phyloP scores from a whole-genome alignment of 2,888 invertebrate genomes.

The Polymixis lichenea region DNA sequence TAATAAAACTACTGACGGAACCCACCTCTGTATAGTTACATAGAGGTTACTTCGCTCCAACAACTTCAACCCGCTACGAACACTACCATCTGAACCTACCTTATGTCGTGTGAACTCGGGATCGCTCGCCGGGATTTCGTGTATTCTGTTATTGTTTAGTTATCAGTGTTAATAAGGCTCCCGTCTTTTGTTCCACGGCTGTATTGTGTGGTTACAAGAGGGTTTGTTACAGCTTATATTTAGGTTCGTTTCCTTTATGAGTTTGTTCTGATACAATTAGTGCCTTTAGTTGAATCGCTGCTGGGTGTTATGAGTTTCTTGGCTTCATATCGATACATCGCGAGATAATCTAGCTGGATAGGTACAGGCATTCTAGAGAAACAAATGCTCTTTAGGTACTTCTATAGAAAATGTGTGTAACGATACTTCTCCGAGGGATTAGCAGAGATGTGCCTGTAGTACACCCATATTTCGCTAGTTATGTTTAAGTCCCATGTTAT shows the following conservation, averaged over 20 bases:
- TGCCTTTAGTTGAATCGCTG: constrained; percentile 1
- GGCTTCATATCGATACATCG: neutral
- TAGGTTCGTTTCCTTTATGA: constrained; percentile 12
- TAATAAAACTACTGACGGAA: neutral
- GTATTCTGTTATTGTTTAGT: constrained; percentile 57
- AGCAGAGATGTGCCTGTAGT: too few species aligned
- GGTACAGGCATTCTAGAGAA: neutral
- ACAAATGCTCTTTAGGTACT: neutral
- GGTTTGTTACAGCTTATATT: constrained; percentile 49
- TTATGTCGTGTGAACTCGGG: constrained; percentile 21
- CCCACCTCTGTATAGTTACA: neutral
- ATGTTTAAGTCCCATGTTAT: too few species aligned
- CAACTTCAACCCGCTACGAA: neutral
- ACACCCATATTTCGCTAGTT: too few species aligned
- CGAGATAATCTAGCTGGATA: neutral
- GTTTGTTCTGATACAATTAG: constrained; percentile 13
- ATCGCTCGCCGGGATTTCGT: constrained; percentile 35
- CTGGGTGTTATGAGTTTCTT: constrained; percentile 4
- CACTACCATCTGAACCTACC: constrained; percentile 9
- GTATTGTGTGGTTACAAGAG: constrained; percentile 38
- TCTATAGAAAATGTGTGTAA: neutral
- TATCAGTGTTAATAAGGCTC: constrained; percentile 58
- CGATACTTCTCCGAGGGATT: too few species aligned
- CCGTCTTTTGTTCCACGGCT: constrained; percentile 47
- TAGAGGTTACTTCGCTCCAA: neutral